These are phyloP conservation scores for Echinometra lucunter DNA, from an alignment of 53 echinoderm and acorn worm species.

Conservation along the genomic window DNA sequence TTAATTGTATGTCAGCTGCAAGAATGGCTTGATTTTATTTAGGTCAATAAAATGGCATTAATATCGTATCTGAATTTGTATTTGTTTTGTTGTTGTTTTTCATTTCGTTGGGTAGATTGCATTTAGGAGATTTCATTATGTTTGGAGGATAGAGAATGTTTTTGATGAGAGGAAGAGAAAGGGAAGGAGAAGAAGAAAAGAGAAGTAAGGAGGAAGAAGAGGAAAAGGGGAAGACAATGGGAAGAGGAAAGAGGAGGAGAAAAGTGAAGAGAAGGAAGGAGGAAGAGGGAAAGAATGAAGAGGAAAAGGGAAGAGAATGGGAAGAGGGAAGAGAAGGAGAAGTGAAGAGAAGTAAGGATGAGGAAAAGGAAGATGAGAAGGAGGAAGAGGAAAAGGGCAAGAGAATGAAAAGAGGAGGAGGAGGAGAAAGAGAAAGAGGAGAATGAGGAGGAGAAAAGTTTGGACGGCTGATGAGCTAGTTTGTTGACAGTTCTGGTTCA, in stretches of 20 bases:
- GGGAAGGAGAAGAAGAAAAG: too few relatives aligned
- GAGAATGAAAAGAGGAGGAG: too few relatives aligned
- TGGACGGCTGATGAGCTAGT: neutral
- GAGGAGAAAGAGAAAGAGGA: too few relatives aligned
- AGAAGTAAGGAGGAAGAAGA: too few relatives aligned
- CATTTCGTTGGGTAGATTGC: neutral
- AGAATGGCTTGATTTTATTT: constrained; percentile 45
- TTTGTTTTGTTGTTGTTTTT: neutral
- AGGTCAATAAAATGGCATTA: constrained; percentile 50
- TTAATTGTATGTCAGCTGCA: constrained; percentile 32
- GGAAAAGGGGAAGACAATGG: neutral
- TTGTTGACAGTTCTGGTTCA: too few relatives aligned
- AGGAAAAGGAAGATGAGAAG: too few relatives aligned
- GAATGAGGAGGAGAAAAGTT: neutral
- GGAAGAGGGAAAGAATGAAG: neutral
- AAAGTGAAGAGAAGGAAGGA: neutral
- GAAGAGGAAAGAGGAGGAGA: neutral
- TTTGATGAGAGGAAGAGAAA: too few relatives aligned
- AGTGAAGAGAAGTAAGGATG: too few relatives aligned
- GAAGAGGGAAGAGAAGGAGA: too few relatives aligned
- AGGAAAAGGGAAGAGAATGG: too few relatives aligned
- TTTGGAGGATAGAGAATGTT: too few relatives aligned
- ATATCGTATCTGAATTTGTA: neutral
- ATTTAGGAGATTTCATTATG: neutral
- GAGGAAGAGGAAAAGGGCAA: too few relatives aligned